Conservation (phyloP, 2,113 vertebrate species). For the Cromileptes altivelis region DNA sequence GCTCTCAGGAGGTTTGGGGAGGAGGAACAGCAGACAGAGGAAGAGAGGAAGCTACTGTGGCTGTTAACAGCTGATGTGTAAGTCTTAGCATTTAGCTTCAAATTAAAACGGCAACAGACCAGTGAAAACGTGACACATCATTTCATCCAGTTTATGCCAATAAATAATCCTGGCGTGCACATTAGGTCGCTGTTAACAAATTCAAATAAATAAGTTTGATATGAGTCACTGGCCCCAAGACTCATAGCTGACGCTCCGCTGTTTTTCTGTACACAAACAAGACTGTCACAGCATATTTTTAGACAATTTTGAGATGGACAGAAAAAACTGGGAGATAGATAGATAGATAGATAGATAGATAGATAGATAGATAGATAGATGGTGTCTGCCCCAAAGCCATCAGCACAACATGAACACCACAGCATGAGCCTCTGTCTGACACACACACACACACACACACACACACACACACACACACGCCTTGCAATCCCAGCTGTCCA, state of each 20-base stretch:
- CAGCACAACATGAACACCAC: conserved; percentile 28
- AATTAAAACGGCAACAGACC: conserved; percentile 13
- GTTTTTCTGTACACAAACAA: conserved; percentile 25
- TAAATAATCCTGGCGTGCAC: conserved; percentile 34
- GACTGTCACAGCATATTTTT: conserved; percentile 6
- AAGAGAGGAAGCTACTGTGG: conserved; percentile 40
- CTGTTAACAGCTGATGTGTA: neutral
- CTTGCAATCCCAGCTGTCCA: conserved; percentile 59
- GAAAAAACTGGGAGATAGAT: conserved; percentile 23
- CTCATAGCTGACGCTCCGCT: conserved; percentile 41
- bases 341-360: conserved; percentile 4
- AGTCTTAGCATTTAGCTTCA: neutral
- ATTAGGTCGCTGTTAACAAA: conserved; percentile 12
- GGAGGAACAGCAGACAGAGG: conserved; percentile 21
- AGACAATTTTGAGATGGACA: conserved; percentile 16
- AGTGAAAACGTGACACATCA: conserved; percentile 1
- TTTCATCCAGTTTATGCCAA: conserved; percentile 21
- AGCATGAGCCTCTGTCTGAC: conserved; percentile 19
- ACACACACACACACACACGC: conserved; percentile 18
- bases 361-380: neutral
- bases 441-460: conserved; percentile 3
- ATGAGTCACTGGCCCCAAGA: conserved; percentile 57
- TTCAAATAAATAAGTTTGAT: conserved; percentile 44
- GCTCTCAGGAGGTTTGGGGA: conserved; percentile 55
- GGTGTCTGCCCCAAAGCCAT: conserved; percentile 32